Conservation (phyloP, 2,797 vertebrate species). For the Aythya fuligula region DNA sequence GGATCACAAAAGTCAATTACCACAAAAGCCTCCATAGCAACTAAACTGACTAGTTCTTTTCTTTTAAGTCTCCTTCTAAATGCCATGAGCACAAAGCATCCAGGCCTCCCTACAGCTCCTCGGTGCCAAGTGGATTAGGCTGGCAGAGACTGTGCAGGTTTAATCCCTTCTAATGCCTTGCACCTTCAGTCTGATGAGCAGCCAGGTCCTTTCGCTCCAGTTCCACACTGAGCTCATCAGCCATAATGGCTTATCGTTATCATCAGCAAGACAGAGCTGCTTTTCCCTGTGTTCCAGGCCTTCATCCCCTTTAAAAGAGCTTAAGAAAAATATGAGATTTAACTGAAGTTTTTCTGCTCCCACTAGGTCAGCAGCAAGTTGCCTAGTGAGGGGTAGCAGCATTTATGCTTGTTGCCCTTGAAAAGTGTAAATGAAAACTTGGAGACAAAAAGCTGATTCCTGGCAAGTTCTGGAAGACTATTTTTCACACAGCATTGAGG, state of each 20-base stretch:
- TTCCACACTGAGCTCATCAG: conserved; percentile 46
- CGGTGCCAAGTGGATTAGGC: conserved; percentile 71
- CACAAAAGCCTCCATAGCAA: conserved; percentile 31
- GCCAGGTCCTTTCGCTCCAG: not conserved
- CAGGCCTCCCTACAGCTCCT: conserved; percentile 58
- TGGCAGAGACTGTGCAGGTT: conserved; percentile 50
- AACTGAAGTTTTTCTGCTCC: not conserved
- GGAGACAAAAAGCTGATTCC: not conserved
- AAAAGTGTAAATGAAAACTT: not conserved
- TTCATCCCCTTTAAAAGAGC: not conserved
- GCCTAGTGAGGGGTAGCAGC: not conserved
- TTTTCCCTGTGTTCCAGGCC: not conserved
- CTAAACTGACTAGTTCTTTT: conserved; percentile 49
- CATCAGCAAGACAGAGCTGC: not conserved
- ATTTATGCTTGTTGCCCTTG: not conserved
- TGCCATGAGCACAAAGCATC: conserved; percentile 48
- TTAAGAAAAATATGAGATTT: not conserved
- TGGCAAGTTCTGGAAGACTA: not conserved
- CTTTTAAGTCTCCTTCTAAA: conserved; percentile 46
- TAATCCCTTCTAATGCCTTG: conserved; percentile 67
- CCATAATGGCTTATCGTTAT: not conserved
- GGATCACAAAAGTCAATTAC: conserved; percentile 37
- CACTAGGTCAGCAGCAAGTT: not conserved
- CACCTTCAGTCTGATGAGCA: conserved; percentile 54
- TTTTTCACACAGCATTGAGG: not conserved